phyloP scores from a whole-genome alignment of 2,888 invertebrate genomes.

The Calameuta pallipes region DNA sequence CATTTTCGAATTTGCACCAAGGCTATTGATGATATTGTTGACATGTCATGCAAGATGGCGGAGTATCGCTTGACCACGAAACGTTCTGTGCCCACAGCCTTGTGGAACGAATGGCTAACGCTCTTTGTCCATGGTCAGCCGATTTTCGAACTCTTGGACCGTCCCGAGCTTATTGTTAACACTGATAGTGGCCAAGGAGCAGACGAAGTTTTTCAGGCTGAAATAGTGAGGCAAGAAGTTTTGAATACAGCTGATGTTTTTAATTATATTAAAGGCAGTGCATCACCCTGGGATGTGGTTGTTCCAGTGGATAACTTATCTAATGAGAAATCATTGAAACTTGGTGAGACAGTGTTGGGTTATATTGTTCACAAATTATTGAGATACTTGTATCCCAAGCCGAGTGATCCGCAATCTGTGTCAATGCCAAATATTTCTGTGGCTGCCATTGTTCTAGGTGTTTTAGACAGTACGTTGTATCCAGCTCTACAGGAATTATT shows the following conservation, averaged over 20 bases:
- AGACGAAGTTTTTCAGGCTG: conserved; percentile 63
- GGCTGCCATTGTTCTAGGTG: conserved; percentile 66
- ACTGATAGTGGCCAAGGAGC: conserved; percentile 64
- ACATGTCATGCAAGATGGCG: conserved; percentile 69
- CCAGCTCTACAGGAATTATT: conserved; percentile 66
- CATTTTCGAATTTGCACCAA: conserved; percentile 69
- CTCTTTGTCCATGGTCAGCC: conserved; percentile 71
- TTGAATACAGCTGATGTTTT: conserved; percentile 71
- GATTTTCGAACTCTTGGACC: conserved; percentile 68
- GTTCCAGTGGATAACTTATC: conserved; percentile 66
- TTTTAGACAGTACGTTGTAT: conserved; percentile 64
- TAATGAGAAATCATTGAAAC: conserved; percentile 59
- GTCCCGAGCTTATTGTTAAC: conserved; percentile 63
- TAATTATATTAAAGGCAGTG: conserved; percentile 68
- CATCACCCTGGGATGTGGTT: conserved; percentile 70
- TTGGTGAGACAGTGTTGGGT: conserved; percentile 68
- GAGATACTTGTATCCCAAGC: conserved; percentile 67
- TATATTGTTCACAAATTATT: conserved; percentile 70
- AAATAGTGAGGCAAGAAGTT: conserved; percentile 69
- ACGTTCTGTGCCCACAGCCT: conserved; percentile 66
- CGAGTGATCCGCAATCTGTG: conserved; percentile 60
- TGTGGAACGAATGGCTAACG: conserved; percentile 71
- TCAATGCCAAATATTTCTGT: conserved; percentile 63
- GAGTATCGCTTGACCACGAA: conserved; percentile 67
- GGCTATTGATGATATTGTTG: conserved; percentile 69